phyloP scores from a whole-genome alignment of 1,140 invertebrate species.

The Pachyrhynchus sulphureomaculatus region DNA sequence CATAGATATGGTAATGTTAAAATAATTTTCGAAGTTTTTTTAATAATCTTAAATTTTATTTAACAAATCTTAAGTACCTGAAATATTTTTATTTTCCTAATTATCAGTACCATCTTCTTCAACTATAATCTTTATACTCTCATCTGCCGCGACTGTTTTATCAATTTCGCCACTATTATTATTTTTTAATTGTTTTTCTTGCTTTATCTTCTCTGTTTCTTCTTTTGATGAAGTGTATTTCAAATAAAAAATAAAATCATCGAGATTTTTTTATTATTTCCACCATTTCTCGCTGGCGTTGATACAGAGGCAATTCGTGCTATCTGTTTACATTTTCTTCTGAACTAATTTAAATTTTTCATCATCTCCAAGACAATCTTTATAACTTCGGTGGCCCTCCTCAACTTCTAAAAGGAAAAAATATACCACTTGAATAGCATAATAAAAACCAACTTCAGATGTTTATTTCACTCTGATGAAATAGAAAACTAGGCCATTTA shows the following conservation, averaged over 20 bases:
- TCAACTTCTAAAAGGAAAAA: too few species aligned
- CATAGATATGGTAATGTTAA: too few species aligned
- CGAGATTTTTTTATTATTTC: slow-evolving; percentile 24
- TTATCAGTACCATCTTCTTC: slow-evolving; percentile 4
- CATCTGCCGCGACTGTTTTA: background rate
- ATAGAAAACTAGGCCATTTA: too few species aligned
- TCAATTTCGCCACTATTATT: background rate
- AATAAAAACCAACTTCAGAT: too few species aligned
- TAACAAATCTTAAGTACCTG: too few species aligned
- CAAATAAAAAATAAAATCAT: slow-evolving; percentile 25
- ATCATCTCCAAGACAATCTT: background rate
- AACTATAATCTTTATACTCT: slow-evolving; percentile 19
- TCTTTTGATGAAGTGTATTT: slow-evolving; percentile 13
- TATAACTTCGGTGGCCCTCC: background rate
- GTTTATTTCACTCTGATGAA: too few species aligned
- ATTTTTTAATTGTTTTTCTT: background rate
- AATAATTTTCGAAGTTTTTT: too few species aligned
- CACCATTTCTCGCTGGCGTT: background rate
- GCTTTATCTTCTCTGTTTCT: background rate
- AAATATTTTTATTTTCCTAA: background rate
- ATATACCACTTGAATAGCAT: too few species aligned
- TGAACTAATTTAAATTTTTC: slow-evolving; percentile 10
- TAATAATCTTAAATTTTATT: too few species aligned
- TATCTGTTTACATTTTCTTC: slow-evolving; percentile 23
- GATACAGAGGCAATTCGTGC: slow-evolving; percentile 11